phyloP scores from a whole-genome alignment of 2,797 vertebrate species.

The Hyperoplus immaculatus region DNA sequence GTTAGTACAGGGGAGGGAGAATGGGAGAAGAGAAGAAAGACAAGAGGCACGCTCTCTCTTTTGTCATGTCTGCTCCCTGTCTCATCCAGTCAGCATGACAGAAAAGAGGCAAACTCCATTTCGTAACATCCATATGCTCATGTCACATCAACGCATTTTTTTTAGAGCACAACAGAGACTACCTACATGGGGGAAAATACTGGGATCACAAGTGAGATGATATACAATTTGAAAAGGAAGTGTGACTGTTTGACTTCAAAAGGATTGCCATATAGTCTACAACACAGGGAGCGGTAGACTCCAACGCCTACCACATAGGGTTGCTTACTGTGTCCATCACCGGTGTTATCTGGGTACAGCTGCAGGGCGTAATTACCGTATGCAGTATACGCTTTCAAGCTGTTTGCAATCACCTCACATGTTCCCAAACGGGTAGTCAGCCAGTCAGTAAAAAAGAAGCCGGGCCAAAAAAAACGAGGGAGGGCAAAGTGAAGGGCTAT shows the following conservation, averaged over 20 bases:
- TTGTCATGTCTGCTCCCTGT: constrained; percentile 55
- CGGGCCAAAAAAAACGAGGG: constrained; percentile 36
- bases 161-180: constrained; percentile 53
- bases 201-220: constrained; percentile 40
- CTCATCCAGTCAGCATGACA: constrained; percentile 66
- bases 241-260: constrained; percentile 8
- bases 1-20: constrained; percentile 18
- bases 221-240: constrained; percentile 40
- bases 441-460: constrained; percentile 43
- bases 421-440: constrained; percentile 58
- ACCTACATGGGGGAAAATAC: constrained; percentile 27
- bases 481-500: constrained; percentile 63
- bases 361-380: constrained; percentile 58
- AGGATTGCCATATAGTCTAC: not conserved
- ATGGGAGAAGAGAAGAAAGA: constrained; percentile 7
- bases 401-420: constrained; percentile 67
- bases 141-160: constrained; percentile 63
- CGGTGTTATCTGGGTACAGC: constrained; percentile 59
- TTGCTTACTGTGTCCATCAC: constrained; percentile 42
- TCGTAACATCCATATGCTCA: constrained; percentile 69
- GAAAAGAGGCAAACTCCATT: constrained; percentile 70
- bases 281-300: constrained; percentile 6
- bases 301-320: constrained; percentile 36
- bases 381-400: constrained; percentile 59
- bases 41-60: not conserved